Evolutionary conservation across 2,113 vertebrate genomes (phyloP).

Genomic region (Cygnus buccinator): DNA sequence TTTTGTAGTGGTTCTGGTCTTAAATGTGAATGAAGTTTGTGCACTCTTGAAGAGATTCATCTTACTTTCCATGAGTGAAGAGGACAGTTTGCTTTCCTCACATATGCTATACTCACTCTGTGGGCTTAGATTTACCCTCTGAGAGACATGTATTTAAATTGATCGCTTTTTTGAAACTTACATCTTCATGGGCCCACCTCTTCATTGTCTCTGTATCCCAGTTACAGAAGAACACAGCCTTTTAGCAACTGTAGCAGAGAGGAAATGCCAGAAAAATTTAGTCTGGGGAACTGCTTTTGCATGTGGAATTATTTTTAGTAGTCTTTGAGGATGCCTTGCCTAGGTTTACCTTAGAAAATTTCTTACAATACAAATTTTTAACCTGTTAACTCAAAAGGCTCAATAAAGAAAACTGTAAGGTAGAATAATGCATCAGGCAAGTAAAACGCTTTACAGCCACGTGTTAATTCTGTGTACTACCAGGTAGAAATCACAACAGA

Average conservation of each 20-base stretch:
- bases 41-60: neutral
- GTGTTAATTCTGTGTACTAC: neutral
- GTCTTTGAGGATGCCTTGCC: neutral
- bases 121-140: neutral
- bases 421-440: neutral
- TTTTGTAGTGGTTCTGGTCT: neutral
- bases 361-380: neutral
- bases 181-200: neutral
- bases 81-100: neutral
- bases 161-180: neutral
- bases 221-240: neutral
- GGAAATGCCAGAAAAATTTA: neutral
- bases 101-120: rapidly evolving
- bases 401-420: neutral
- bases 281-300: neutral
- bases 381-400: neutral
- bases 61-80: neutral
- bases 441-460: neutral
- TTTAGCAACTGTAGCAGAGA: neutral
- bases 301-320: neutral
- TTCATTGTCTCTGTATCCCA: neutral
- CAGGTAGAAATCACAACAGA: neutral
- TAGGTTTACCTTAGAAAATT: neutral
- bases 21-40: neutral
- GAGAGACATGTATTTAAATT: neutral